Base-by-base conservation (phyloP, 1,140 invertebrate species). In the Sarcophaga bullata region DNA sequence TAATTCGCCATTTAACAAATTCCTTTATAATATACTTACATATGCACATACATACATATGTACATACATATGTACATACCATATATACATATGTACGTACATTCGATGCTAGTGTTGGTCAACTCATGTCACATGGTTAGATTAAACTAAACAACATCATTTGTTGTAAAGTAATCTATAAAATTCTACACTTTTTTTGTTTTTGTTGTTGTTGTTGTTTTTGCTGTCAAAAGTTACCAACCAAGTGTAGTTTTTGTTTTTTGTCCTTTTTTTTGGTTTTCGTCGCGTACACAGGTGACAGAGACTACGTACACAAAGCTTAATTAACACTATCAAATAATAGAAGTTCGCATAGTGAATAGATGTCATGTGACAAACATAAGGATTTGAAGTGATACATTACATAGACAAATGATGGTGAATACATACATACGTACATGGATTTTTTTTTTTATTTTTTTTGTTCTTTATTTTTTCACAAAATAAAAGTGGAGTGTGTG, bases 301-400 rank as follows among this genome's bases (percentile, higher is more conserved):
- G 8, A 4, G 25, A 37, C 25, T 37, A 37, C 25, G 25, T 19
- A 68, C 62, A 68, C 19, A 68, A 68, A 68, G n/a, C 62, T 68
- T 68, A 68, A 68, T 68, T 68, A 68, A 68, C 62, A 68, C 62
- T 19, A 68, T 68, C 62, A 68, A 68, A 68, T 19, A 68, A 68
- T 68, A 68, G 62, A 68, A 8, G 62, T 37, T 37, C 17, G 62
- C 62, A 68, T 19, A 68, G 17, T 68, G 62, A 4, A n/a, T 58
- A 68, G 62, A 68, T 17, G 19, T 58, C 54, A 58, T 58, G n/a
- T 58, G n/a, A 58, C 17, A 68, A 68, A 68, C 62, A 68, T 19
- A 15, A 25, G 62, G 62, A 68, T 68, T 19, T 68, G 17, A 17
- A 68, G 62, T 68, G 62, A 68, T 68, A 19, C 62, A 68, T 68